Base-by-base conservation (phyloP, 2,888 invertebrate species). In the Cordilura impudica region DNA sequence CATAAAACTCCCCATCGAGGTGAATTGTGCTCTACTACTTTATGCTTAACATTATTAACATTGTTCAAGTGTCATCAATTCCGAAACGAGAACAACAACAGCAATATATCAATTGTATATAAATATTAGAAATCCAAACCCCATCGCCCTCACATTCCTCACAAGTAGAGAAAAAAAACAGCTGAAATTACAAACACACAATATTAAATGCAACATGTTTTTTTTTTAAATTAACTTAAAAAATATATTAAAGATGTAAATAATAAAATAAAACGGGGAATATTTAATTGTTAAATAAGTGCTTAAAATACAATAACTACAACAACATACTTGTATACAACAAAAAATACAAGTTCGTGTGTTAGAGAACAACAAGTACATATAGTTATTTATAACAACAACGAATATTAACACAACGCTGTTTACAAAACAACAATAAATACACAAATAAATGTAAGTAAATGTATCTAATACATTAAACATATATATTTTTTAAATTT, bases 371-470 rank as follows among this genome's bases (percentile, higher is more conserved):
- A 49, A 70, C 35, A 26, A 23, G 16, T 65, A 71, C 71, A 66
- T 72, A 49, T 65, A 54, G 67, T 49, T 51, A 47, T 66, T 63
- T 69, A 39, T 23, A 78, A 58, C 56, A 85, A 87, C 87, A 87
- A 87, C 87, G 87, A 87, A 87, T 85, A 70, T 85, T 80, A 49
- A 83, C 82, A 86, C 87, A 87, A 87, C 88, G 87, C 88, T 83
- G 83, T 84, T 84, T 71, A 74, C 43, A 56, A 65, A 73, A 73
- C 61, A 65, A 58, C 66, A 45, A 63, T 67, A 78, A n/a, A 78
- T 71, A 67, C 65, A 47, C 73, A 26, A 82, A 83, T 79, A 83
- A 80, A 80, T 82, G 87, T 87, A 84, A 87, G 78, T 74, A n/a
- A n/a, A n/a, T n/a, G n/a, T n/a, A n/a, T n/a, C n/a, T n/a, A n/a